Conservation (phyloP, 2,888 invertebrate species). For the Orchestes rusci region DNA sequence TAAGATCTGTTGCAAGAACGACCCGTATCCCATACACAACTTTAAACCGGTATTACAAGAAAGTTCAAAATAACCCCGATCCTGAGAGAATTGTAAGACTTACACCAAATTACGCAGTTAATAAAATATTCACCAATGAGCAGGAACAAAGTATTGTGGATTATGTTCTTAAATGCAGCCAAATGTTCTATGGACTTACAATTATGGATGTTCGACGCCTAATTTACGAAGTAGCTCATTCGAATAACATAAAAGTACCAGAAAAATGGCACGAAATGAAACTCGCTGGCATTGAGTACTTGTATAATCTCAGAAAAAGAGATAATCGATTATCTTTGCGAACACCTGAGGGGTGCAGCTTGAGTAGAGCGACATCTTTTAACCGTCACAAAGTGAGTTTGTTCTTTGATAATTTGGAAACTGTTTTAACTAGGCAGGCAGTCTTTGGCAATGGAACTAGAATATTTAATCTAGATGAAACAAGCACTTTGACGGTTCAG, state of each 20-base stretch:
- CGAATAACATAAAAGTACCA: conserved; percentile 11
- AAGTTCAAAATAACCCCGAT: too few relatives aligned
- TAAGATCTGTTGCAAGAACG: too few relatives aligned
- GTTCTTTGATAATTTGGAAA: conserved; percentile 29
- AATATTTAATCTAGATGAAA: too few relatives aligned
- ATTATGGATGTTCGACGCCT: conserved; percentile 5
- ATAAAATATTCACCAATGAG: conserved; percentile 6
- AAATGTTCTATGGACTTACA: conserved; percentile 12
- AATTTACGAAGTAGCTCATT: conserved; percentile 9
- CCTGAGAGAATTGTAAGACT: too few relatives aligned
- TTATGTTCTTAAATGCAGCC: background rate
- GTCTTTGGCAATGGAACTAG: conserved; percentile 2
- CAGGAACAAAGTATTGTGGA: conserved; percentile 4
- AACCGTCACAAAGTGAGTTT: conserved; percentile 25
- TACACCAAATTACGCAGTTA: too few relatives aligned
- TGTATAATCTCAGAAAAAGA: conserved; percentile 15
- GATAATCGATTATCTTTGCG: conserved; percentile 26
- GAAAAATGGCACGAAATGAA: too few relatives aligned
- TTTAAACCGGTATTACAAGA: too few relatives aligned
- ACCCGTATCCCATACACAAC: too few relatives aligned
- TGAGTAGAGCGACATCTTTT: conserved; percentile 4
- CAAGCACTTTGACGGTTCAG: too few relatives aligned
- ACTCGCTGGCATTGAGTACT: conserved; percentile 17
- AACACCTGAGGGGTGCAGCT: conserved; percentile 11
- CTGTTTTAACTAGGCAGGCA: conserved; percentile 7